Evolutionary conservation across 1,140 invertebrate species (phyloP), one percentile per base, ranked within the genome.

Genomic region (Chelonus insularis): DNA sequence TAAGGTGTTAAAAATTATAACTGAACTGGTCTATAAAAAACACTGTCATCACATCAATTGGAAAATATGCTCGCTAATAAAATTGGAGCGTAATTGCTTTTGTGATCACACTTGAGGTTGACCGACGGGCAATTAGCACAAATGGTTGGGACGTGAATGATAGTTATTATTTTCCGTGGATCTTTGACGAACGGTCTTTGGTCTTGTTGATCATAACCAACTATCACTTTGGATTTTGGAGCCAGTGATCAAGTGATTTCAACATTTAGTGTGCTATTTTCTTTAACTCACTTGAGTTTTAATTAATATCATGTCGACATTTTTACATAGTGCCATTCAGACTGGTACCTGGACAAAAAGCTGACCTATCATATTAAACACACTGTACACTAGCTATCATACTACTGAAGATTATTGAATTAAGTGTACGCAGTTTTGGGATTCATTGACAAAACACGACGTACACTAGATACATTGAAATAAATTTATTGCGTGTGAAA

Each of bases 71-170:
- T 55, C 18, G 20, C 39, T 55, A n/a, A n/a, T 12, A 21, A 39
- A 55, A 55, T 37, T 4, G 21, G 1, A 6, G 47, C 16, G 23
- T 50, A 50, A 50, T 50, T 50, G 47, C 14, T 50, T 50, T 12
- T 39, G 52, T 55, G 32, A 55, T 37, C 34, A 37, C 18, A 9
- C 12, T 34, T 6, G 43, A 16, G 57, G 47, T 60, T 36, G 48
- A 11, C 47, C 45, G 48, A 34, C 43, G 47, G 41, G 23, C 45
- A 25, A 39, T 51, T 55, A 55, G 18, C 20, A 18, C 20, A 39
- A 55, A 55, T 55, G 52, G 34, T 18, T 50, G 47, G 47, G 21
- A 50, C 47, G 47, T 50, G 21, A 50, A 50, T 23, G 9, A 45
- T 12, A 50, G 21, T 50, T 37, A 18, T 50, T 37, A 18, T 6